phyloP scores from a whole-genome alignment of 2,797 vertebrate genomes.

The Decapterus maruadsi region DNA sequence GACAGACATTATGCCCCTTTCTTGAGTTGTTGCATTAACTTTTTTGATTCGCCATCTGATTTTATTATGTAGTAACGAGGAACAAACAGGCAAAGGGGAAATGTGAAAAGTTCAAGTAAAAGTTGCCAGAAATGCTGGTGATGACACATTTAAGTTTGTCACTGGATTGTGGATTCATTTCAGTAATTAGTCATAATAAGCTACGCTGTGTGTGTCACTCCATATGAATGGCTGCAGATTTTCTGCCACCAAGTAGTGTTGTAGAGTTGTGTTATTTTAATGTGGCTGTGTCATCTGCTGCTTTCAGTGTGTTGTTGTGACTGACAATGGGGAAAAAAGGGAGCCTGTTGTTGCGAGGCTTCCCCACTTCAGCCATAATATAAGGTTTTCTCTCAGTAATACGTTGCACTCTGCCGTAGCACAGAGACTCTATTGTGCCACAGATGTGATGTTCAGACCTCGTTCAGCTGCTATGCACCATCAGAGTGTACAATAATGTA shows the following conservation, averaged over 20 bases:
- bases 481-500: slow-evolving; percentile 8
- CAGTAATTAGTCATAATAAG: neutral
- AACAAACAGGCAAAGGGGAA: too few relatives aligned
- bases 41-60: too few relatives aligned
- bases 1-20: too few relatives aligned
- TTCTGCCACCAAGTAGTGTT: neutral
- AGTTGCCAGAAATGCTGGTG: too few relatives aligned
- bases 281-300: neutral
- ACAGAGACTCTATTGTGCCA: slow-evolving; percentile 34
- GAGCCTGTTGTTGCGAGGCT: slow-evolving; percentile 8
- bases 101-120: too few relatives aligned
- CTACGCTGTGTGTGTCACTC: neutral
- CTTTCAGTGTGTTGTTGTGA: neutral
- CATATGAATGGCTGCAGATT: neutral
- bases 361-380: slow-evolving; percentile 16
- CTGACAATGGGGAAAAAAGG: neutral
- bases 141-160: neutral
- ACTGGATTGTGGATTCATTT: neutral
- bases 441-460: slow-evolving; percentile 43
- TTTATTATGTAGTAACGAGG: too few relatives aligned
- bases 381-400: slow-evolving; percentile 26
- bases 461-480: slow-evolving; percentile 37
- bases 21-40: too few relatives aligned
- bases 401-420: slow-evolving; percentile 6
- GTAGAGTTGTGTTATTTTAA: neutral